Evolutionary conservation across 2,888 invertebrate species (phyloP), one percentile per base, ranked within the genome.

Genomic region (Caenorhabditis sp.): DNA sequence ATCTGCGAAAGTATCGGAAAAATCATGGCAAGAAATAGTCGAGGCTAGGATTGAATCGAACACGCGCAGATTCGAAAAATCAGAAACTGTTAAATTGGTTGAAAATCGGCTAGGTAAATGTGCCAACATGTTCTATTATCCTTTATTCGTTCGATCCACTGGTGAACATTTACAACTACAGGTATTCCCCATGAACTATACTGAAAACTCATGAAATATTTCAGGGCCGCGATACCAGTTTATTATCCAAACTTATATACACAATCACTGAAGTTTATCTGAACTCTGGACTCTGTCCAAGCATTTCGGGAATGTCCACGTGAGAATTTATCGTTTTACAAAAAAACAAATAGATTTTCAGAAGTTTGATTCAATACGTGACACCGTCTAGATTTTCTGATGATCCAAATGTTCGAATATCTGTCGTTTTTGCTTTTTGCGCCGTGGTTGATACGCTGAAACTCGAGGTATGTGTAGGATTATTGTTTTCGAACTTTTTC

Each of bases 361-460:
- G 73, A 23, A 68, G 66, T 21, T 70, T 77, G 27, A 65, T 70
- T 20, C 8, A 65, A n/a, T 68, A 66, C 36, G 66, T 65, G 4
- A 36, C 54, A 14, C 67, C 76, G 0, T 63, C 67, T 23, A 67
- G 76, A 25, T 73, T 56, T 50, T 67, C 67, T n/a, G 67, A 67
- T 5, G 66, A 70, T 17, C 1, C 63, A 21, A 50, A 64, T 36
- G 61, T 77, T 4, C 60, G 76, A 4, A 58, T 58, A 17, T 7
- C 58, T 7, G n/a, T 20, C 1, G 1, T 58, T 3, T 58, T 58
- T 38, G 36, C 36, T 4, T 58, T 38, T 38, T 58, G 58, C 14
- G 23, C 36, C 8, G 58, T 58, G 3, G 58, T 58, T 10, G 58
- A 58, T 4, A 21, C 26, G 36, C 36, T 58, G 20, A 7, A 27